Conservation (phyloP, 2,113 vertebrate species). For the Platycercus adscitus region DNA sequence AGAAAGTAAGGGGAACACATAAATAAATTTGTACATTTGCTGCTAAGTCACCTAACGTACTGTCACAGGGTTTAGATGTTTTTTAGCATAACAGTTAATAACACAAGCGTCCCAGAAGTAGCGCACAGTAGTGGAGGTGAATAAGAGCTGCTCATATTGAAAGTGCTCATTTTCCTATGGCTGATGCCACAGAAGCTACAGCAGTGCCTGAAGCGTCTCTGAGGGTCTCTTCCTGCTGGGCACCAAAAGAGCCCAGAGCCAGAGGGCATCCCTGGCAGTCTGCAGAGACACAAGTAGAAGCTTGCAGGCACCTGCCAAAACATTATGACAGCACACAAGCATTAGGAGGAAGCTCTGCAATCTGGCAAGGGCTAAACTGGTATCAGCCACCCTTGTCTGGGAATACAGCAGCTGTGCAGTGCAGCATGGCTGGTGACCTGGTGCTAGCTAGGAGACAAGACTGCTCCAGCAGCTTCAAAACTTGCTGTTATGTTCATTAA, state of each 20-base stretch:
- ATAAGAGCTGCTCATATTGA: background rate
- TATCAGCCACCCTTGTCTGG: background rate
- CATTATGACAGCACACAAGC: background rate
- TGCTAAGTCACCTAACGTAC: accelerated
- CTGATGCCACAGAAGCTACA: accelerated
- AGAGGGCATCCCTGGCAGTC: background rate
- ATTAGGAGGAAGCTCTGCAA: background rate
- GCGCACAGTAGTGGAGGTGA: background rate
- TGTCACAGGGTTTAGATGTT: background rate
- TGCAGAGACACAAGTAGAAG: accelerated
- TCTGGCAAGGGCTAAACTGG: background rate
- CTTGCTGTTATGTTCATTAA: background rate
- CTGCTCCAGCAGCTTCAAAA: background rate
- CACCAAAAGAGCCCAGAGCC: background rate
- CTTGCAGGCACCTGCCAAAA: background rate
- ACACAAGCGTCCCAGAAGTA: background rate
- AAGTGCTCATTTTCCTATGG: background rate
- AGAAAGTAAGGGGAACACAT: background rate
- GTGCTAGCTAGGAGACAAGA: background rate
- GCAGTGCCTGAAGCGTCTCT: accelerated
- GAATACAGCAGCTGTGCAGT: background rate
- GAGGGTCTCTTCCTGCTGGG: background rate
- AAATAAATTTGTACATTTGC: background rate
- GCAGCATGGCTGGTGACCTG: background rate
- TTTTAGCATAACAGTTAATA: background rate